These are phyloP conservation scores for Littorina saxatilis DNA, from an alignment of 1,140 invertebrate species.

Conservation along the genomic window DNA sequence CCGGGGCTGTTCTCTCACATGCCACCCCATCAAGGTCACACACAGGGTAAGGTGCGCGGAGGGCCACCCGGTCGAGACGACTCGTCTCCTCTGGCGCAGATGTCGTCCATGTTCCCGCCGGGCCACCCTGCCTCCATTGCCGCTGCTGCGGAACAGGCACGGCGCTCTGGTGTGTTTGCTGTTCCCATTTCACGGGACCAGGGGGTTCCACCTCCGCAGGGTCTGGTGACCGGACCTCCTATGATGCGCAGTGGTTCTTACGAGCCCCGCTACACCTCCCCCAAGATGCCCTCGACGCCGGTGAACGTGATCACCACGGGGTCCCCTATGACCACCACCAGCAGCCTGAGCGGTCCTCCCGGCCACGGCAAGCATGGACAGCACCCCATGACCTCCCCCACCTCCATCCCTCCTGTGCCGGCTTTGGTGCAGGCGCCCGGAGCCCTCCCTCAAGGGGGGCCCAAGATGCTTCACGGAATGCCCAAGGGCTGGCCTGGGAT, in stretches of 20 bases:
- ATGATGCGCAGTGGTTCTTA: neutral
- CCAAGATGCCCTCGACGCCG: conserved; percentile 15
- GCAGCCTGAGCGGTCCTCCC: conserved; percentile 22
- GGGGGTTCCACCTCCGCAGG: neutral
- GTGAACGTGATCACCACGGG: conserved; percentile 33
- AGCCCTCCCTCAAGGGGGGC: conserved; percentile 19
- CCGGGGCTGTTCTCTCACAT: neutral
- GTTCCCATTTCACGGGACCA: conserved; percentile 12
- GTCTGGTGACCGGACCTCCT: neutral
- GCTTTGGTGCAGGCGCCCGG: conserved; percentile 25
- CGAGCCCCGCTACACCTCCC: conserved; percentile 22
- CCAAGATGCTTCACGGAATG: conserved; percentile 4
- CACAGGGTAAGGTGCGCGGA: neutral
- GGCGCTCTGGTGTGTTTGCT: conserved; percentile 23
- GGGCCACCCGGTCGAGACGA: conserved; percentile 4
- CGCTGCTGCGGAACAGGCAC: neutral
- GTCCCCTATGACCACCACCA: conserved; percentile 38
- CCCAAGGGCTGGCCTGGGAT: conserved; percentile 19
- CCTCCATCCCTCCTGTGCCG: conserved; percentile 30
- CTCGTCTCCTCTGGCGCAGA: conserved; percentile 18
- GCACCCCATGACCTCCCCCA: neutral
- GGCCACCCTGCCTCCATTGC: neutral
- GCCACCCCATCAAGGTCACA: neutral
- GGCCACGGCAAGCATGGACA: neutral
- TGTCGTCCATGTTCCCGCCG: conserved; percentile 22